Evolutionary conservation across 1,140 invertebrate genomes (phyloP), one percentile per base, ranked within the genome.

Genomic region (Listronotus bonariensis): DNA sequence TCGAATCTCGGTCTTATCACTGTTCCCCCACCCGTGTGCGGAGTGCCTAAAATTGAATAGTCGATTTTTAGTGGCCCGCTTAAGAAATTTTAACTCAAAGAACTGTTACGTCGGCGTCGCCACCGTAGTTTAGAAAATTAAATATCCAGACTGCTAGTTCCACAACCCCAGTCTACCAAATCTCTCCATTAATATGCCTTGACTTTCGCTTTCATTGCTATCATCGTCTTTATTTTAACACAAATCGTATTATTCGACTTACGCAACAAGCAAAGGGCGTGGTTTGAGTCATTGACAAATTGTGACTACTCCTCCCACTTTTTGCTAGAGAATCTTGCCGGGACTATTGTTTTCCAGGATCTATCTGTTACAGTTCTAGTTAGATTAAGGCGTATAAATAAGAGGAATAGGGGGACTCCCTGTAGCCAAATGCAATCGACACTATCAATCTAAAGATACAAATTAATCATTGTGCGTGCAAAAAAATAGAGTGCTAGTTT

Each of bases 201-300:
- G 54, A 46, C 56, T 59, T 60, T 60, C 26, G 34, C 46, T 51
- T 52, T 60, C 55, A 36, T 31, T 49, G 26, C 48, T 12, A 12
- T 8, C 34, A 32, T 51, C 58, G 49, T 43, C 59, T 51, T 52
- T 61, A 63, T 63, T 55, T 46, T 26, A 42, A n/a, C 20, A n/a
- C 20, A 60, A 63, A 55, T 55, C 54, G 52, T 55, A 63, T 63
- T 54, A 63, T 54, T 42, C 36, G 60, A 51, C 42, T 63, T 64
- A 64, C 61, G 61, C 52, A 64, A 64, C 61, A 64, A 64, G 61
- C 52, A 64, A 64, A 64, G 42, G 61, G 61, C 41, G 61, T 64
- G 61, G 61, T 26, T 36, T 6, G 8, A 46, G 52, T 56, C 61
- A 54, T 51, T 64, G 61, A 64, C 61, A 64, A 64, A 64, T 64